These are phyloP conservation scores for Meganola albula DNA, from an alignment of 2,888 invertebrate species.

Conservation along the genomic window DNA sequence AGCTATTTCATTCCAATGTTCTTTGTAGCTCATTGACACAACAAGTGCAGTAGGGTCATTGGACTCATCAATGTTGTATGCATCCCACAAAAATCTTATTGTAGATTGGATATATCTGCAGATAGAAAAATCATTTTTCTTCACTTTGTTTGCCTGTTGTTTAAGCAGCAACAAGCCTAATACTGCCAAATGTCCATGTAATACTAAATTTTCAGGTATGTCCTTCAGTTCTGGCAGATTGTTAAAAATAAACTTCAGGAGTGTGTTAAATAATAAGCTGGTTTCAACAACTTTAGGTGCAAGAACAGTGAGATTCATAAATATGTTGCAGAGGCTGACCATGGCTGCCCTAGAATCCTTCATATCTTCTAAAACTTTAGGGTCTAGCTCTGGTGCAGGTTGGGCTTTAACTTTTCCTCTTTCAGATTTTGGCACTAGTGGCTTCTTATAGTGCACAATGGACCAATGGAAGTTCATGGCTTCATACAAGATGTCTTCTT, in stretches of 20 bases:
- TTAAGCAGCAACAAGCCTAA: constrained; percentile 89
- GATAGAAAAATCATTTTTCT: constrained; percentile 92
- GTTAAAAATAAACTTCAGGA: constrained; percentile 91
- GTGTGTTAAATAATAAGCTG: constrained; percentile 84
- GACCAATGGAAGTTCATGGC: constrained; percentile 90
- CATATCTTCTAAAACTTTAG: constrained; percentile 87
- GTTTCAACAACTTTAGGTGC: constrained; percentile 90
- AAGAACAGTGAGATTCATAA: constrained; percentile 94
- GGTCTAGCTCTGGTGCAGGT: constrained; percentile 85
- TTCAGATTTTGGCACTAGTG: constrained; percentile 88
- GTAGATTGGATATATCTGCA: constrained; percentile 93
- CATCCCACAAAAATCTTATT: constrained; percentile 95
- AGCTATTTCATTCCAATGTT: constrained; percentile 92
- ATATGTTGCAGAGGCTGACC: constrained; percentile 92
- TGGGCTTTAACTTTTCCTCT: constrained; percentile 85
- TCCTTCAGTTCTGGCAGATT: constrained; percentile 90
- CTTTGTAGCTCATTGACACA: constrained; percentile 90
- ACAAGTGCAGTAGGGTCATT: constrained; percentile 89
- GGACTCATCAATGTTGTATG: constrained; percentile 92
- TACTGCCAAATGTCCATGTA: constrained; percentile 91
- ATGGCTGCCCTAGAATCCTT: constrained; percentile 90
- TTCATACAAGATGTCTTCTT: constrained; percentile 89
- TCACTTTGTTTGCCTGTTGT: constrained; percentile 88
- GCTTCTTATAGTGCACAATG: constrained; percentile 90
- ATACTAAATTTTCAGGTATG: constrained; percentile 88